These are phyloP conservation scores for Emydura subglobosa DNA, from an alignment of 2,113 vertebrate species.

Conservation along the genomic window DNA sequence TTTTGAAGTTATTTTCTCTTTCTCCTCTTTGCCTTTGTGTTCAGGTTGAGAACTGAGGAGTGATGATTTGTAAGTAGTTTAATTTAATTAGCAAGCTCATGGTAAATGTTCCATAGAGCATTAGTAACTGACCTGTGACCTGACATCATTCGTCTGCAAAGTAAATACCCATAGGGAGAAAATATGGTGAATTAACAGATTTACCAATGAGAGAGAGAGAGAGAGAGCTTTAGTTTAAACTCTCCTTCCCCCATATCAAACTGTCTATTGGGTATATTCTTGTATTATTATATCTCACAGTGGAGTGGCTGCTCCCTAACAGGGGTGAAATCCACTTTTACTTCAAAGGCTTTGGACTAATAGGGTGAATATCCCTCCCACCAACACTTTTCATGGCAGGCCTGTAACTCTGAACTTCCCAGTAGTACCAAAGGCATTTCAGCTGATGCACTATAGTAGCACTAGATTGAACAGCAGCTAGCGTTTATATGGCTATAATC, in stretches of 20 bases:
- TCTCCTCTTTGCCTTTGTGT: constrained; percentile 47
- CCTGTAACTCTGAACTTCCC: neutral
- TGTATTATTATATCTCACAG: neutral
- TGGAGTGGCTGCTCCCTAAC: neutral
- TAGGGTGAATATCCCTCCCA: neutral
- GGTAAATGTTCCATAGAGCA: constrained; percentile 66
- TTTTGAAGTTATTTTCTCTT: constrained; percentile 54
- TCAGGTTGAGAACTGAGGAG: constrained; percentile 53
- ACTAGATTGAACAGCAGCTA: neutral
- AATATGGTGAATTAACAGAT: constrained; percentile 26
- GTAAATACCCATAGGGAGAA: constrained; percentile 50
- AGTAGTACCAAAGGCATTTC: neutral
- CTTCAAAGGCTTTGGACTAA: neutral
- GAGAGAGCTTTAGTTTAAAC: neutral
- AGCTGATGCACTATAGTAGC: fast-evolving
- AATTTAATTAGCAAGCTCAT: constrained; percentile 70
- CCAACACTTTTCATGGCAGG: neutral
- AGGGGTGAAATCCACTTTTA: neutral
- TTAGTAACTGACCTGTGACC: constrained; percentile 68
- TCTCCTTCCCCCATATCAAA: neutral
- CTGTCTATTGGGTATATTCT: neutral
- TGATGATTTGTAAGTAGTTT: constrained; percentile 57
- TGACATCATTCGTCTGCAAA: constrained; percentile 70
- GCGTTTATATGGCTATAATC: neutral
- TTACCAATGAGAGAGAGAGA: constrained; percentile 23